Conservation (phyloP, 2,888 invertebrate species). For the Biston stratarius region DNA sequence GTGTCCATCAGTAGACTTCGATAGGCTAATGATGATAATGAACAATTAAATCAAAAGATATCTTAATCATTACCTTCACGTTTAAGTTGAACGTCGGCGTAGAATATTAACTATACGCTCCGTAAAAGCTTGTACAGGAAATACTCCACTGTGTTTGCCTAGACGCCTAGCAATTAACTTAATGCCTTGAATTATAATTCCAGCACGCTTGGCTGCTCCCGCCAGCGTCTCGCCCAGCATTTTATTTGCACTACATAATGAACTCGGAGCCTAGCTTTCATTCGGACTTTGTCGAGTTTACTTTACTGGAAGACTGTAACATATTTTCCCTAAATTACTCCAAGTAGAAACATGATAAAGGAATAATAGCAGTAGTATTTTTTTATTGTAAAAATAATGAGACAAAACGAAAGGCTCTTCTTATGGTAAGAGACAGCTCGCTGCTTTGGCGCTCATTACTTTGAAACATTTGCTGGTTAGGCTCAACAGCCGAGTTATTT, state of each 20-base stretch:
- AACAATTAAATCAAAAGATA: background rate
- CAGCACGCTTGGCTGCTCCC: background rate
- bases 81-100: too few species aligned
- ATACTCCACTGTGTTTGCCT: conserved; percentile 3
- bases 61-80: background rate
- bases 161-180: conserved; percentile 1
- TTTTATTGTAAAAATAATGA: too few species aligned
- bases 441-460: too few species aligned
- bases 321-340: background rate
- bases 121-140: background rate
- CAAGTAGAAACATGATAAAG: background rate
- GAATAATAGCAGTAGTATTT: background rate
- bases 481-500: too few species aligned
- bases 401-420: too few species aligned
- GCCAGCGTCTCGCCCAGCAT: background rate
- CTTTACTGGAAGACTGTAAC: too few species aligned
- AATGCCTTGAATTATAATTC: conserved; percentile 7
- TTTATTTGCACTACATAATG: background rate
- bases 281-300: too few species aligned
- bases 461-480: too few species aligned
- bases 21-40: too few species aligned
- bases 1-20: too few species aligned
- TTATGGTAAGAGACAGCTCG: too few species aligned
- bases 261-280: too few species aligned
- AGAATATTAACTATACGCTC: background rate